Evolutionary conservation across 2,888 invertebrate species (phyloP).

Genomic region (Clunio marinus): DNA sequence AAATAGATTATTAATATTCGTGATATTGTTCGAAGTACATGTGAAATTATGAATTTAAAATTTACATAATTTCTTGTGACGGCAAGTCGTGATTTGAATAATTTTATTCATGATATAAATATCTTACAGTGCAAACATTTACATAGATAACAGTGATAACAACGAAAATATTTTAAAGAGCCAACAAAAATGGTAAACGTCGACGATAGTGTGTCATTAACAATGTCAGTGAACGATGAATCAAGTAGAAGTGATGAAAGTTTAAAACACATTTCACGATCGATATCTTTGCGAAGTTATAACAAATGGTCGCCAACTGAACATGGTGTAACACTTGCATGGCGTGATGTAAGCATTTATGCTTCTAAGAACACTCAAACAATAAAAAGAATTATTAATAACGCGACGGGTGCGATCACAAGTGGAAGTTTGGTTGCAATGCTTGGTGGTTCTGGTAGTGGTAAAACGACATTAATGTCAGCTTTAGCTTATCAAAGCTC

Average conservation of each 20-base stretch:
- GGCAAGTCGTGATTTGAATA: too few relatives aligned
- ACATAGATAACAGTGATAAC: background rate
- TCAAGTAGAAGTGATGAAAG: slow-evolving; percentile 4
- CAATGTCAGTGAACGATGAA: slow-evolving; percentile 18
- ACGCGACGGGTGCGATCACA: slow-evolving; percentile 76
- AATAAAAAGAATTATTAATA: slow-evolving; percentile 72
- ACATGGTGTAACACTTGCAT: slow-evolving; percentile 59
- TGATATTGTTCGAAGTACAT: too few relatives aligned
- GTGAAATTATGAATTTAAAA: too few relatives aligned
- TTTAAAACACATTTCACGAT: slow-evolving; percentile 40
- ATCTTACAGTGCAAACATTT: too few relatives aligned
- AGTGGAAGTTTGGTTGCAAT: slow-evolving; percentile 77
- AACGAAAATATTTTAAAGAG: too few relatives aligned
- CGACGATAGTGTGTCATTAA: background rate
- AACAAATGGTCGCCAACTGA: slow-evolving; percentile 56
- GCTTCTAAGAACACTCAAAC: slow-evolving; percentile 51
- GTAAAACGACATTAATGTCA: slow-evolving; percentile 84
- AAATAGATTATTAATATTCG: too few relatives aligned
- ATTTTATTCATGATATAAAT: too few relatives aligned
- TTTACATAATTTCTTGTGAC: too few relatives aligned
- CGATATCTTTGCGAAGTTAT: slow-evolving; percentile 51
- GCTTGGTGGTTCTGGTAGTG: slow-evolving; percentile 84
- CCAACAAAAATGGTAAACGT: too few relatives aligned
- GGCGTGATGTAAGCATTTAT: slow-evolving; percentile 67
- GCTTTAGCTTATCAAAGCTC: slow-evolving; percentile 73